Base-by-base conservation (phyloP, 2,888 invertebrate species). In the Conomelus anceps region DNA sequence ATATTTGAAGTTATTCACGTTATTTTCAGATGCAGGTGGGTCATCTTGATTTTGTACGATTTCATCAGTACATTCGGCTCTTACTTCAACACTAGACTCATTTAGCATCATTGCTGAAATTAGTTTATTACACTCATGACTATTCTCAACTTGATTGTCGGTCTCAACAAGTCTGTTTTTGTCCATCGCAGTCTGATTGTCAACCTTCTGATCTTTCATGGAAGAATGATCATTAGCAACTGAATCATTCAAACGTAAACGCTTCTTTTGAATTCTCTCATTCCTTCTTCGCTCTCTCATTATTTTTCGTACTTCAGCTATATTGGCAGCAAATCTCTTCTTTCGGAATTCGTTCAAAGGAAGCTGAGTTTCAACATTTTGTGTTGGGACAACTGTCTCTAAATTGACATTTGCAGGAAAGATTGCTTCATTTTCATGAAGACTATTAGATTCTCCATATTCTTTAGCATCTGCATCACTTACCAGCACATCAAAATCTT, bases 1-100 rank as follows among this genome's bases (percentile, higher is more conserved):
- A 95, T 26, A 95, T 91, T 20, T 88, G 63, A n/a, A 34, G 22
- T 22, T 86, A 23, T 86, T 23, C 22, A 22, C 1, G n/a, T 86
- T 20, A n/a, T 13, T 13, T 63, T n/a, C 3, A 6, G 63, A n/a
- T n/a, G n/a, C 6, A n/a, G 63, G 63, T 1, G 3, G 63, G 13
- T 6, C 4, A 13, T 34, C 34, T 17, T 4, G 9, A 34, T 34
- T 34, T 13, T 17, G n/a, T 63, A n/a, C 3, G n/a, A n/a, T 63
- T 63, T n/a, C 63, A 4, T n/a, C n/a, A 34, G 1, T 34, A 34
- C 34, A 9, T 34, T 17, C 34, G n/a, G n/a, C n/a, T n/a, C 63
- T 63, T 20, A 4, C n/a, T 63, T 63, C n/a, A n/a, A 63, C 20
- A 63, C n/a, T 63, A n/a, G 63, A 63, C n/a, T 63, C 63, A 63